A percentile compares a stretch with the other conserved stretches of the same genome.
These are phyloP conservation scores for Erethizon dorsatum DNA, from an alignment of 2,797 vertebrate species.

Conservation along the genomic window DNA sequence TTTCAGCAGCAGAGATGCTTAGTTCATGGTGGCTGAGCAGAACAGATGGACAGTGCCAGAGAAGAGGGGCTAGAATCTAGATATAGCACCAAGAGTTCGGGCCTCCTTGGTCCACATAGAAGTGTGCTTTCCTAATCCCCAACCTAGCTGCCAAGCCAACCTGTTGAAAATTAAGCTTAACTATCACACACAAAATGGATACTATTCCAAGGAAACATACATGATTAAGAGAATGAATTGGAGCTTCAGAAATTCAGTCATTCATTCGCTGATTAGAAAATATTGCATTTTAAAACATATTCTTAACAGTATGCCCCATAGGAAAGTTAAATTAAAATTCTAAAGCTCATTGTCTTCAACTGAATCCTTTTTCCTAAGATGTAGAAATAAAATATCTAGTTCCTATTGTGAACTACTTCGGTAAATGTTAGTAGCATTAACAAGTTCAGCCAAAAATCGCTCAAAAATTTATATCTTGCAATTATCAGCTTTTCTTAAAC, in stretches of 20 bases:
- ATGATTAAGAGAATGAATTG: background rate
- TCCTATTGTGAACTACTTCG: background rate
- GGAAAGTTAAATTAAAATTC: background rate
- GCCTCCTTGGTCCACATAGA: background rate
- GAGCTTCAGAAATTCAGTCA: background rate
- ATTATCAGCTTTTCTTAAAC: background rate
- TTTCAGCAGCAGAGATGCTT: background rate
- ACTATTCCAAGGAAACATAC: background rate
- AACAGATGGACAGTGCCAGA: background rate
- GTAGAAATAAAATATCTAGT: background rate
- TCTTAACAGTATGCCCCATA: background rate
- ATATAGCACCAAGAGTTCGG: fast-evolving
- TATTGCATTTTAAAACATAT: background rate
- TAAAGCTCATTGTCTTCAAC: background rate
- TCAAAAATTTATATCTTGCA: background rate
- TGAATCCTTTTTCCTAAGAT: background rate
- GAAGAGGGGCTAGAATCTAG: background rate
- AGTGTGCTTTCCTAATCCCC: background rate
- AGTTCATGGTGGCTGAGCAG: background rate
- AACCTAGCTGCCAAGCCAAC: background rate
- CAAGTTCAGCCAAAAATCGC: background rate
- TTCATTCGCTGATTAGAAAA: background rate
- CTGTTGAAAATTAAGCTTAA: background rate
- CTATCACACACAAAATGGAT: background rate
- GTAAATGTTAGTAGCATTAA: slow-evolving; percentile 2